Conservation (phyloP, 2,797 vertebrate genomes). For the Lepidocolaptes lacrymiger region DNA sequence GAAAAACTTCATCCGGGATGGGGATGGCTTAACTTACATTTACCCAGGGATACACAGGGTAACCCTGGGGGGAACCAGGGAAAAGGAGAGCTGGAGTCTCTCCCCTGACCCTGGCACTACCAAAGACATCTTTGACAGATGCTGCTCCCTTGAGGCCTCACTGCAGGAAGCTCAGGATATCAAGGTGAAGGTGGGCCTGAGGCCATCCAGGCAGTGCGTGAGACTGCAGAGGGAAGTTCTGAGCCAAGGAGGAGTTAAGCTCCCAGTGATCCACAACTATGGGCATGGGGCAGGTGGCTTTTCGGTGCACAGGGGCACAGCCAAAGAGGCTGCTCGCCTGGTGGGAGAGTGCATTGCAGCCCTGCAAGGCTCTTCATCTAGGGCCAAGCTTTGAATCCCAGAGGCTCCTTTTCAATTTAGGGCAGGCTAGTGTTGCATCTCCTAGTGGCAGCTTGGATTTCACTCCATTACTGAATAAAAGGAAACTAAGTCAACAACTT, state of each 20-base stretch:
- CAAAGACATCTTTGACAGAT: constrained; percentile 82
- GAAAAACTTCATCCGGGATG: constrained; percentile 87
- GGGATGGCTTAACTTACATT: constrained; percentile 85
- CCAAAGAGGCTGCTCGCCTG: constrained; percentile 80
- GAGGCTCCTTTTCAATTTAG: background rate
- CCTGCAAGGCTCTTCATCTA: background rate
- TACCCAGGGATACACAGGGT: constrained; percentile 84
- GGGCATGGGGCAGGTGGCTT: constrained; percentile 89
- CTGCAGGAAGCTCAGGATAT: constrained; percentile 74
- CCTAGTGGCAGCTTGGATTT: background rate
- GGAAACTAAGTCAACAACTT: background rate
- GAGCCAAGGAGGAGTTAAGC: constrained; percentile 32
- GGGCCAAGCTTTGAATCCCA: constrained; percentile 72
- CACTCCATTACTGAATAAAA: background rate
- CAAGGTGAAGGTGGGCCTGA: constrained; percentile 83
- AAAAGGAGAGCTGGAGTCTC: constrained; percentile 82
- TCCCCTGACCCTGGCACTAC: constrained; percentile 73
- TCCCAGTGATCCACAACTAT: constrained; percentile 90
- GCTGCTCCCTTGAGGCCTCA: constrained; percentile 85
- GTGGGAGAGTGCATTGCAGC: constrained; percentile 76
- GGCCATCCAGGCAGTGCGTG: constrained; percentile 80
- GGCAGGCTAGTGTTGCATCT: background rate
- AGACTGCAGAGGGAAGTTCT: constrained; percentile 84
- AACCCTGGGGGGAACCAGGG: constrained; percentile 87
- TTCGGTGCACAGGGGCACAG: constrained; percentile 87